A percentile compares a stretch with the other conserved stretches of the same genome.
Evolutionary conservation across 92 coral and sea anemone species (phyloP).

Genomic region (Desmophyllum pertusum): DNA sequence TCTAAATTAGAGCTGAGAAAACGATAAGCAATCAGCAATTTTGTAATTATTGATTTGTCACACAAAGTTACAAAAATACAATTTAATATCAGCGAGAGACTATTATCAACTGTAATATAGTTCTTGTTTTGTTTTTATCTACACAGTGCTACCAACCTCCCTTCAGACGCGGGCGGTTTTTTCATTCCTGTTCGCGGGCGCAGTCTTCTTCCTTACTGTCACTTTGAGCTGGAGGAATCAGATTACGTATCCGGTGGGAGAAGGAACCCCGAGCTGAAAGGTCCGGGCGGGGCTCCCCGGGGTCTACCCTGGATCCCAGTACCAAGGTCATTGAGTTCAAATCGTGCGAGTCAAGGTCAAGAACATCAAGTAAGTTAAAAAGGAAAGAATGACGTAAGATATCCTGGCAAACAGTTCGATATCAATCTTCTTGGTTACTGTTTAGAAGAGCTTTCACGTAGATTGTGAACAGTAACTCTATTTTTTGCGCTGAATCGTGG

Average conservation of each 20-base stretch:
- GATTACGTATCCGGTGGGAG: constrained; percentile 96
- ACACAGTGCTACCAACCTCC: constrained; percentile 77
- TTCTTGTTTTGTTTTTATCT: neutral
- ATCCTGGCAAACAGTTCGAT: no score
- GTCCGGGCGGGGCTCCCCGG: constrained; percentile 99
- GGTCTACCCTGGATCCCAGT: constrained; percentile 93
- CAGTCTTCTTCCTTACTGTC: constrained; percentile 95
- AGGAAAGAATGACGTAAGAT: no score
- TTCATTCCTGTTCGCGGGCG: constrained; percentile 79
- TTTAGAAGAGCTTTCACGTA: no score
- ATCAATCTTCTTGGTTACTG: no score
- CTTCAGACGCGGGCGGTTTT: constrained; percentile 65
- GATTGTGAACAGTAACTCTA: no score
- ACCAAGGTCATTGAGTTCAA: constrained; percentile 97
- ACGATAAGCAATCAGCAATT: no score
- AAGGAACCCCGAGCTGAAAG: constrained; percentile 94
- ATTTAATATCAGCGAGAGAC: neutral
- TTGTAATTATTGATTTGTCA: no score
- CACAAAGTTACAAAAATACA: no score
- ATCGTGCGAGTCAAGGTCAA: constrained; percentile 95
- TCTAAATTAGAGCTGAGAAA: neutral
- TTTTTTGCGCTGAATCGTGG: no score
- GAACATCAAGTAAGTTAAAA: constrained; percentile 72
- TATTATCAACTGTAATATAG: neutral
- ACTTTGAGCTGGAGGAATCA: constrained; percentile 95